Evolutionary conservation across 2,888 invertebrate genomes (phyloP), one percentile per base, ranked within the genome.

Genomic region (Callinectes sapidus): DNA sequence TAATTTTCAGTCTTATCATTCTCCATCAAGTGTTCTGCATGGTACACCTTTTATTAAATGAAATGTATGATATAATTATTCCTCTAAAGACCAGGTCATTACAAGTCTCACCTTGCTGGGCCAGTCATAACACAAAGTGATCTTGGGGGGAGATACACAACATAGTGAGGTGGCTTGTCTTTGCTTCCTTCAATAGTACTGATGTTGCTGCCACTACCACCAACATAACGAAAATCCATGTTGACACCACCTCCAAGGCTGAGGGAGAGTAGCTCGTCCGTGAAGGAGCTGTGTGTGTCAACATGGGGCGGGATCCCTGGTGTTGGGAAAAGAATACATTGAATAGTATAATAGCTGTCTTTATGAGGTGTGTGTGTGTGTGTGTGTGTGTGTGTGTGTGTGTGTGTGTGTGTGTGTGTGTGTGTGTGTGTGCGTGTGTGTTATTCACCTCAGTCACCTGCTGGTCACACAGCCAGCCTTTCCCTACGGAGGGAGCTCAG

Each of bases 201-300:
- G 97, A 94, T 0, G 98, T 96, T 0, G 97, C 97, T 14, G 97
- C 95, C 95, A 97, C 85, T 14, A 0, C 96, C 96, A 85, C 96
- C 96, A 90, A 96, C 96, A 95, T 97, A 97, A 94, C 97, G 97
- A 96, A 99, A 99, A 95, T 99, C 98, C 98, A 99, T 99, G 0
- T 98, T 97, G 90, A 98, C 97, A 92, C 97, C 96, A 1, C 98
- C 97, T 5, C 97, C 97, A 28, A 99, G 96, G 3, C 99, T 99
- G 0, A 99, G 95, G 0, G 98, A 98, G 48, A 99, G 95, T 94
- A 99, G 98, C 2, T 97, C 97, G 95, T 97, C 97, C 95, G 98
- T 97, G 96, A 99, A 99, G 0, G 98, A 98, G 95, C 98, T 98
- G 95, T 99, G 99, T 0, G 98, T 99, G 95, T 99, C 99, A 35